A percentile compares a stretch with the other conserved stretches of the same genome.
These are phyloP conservation scores for Pseudococcus jackbeardsleyi DNA, from an alignment of 2,888 invertebrate genomes.

Conservation along the genomic window DNA sequence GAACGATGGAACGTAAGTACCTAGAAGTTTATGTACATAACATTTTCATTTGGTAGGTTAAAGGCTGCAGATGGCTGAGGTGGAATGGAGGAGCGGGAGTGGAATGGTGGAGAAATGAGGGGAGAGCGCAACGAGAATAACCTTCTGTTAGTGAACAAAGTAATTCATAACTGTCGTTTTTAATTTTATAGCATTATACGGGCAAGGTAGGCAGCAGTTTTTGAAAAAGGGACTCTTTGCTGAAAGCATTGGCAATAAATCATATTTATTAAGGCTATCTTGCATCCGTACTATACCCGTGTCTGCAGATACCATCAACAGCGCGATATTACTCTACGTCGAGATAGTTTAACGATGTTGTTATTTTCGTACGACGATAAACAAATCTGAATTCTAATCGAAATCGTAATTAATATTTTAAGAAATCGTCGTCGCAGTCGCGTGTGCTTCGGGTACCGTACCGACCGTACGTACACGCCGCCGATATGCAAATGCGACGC, in stretches of 20 bases:
- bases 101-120: neutral
- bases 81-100: neutral
- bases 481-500: neutral
- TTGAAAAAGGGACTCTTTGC: constrained; percentile 55
- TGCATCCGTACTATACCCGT: constrained; percentile 11
- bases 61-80: neutral
- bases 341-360: constrained; percentile 51
- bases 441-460: too few species aligned
- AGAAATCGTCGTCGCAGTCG: neutral
- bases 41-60: constrained; percentile 21
- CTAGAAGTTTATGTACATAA: neutral
- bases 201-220: constrained; percentile 53
- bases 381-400: constrained; percentile 40
- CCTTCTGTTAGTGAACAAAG: constrained; percentile 54
- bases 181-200: constrained; percentile 52
- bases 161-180: constrained; percentile 57
- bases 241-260: constrained; percentile 57
- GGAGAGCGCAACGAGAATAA: constrained; percentile 17
- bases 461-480: neutral
- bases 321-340: constrained; percentile 46
- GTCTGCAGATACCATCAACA: constrained; percentile 11
- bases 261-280: constrained; percentile 57
- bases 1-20: neutral
- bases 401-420: constrained; percentile 52
- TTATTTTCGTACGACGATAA: constrained; percentile 41